Evolutionary conservation across 2,888 invertebrate species (phyloP).

Genomic region (Toxonevra muliebris): DNA sequence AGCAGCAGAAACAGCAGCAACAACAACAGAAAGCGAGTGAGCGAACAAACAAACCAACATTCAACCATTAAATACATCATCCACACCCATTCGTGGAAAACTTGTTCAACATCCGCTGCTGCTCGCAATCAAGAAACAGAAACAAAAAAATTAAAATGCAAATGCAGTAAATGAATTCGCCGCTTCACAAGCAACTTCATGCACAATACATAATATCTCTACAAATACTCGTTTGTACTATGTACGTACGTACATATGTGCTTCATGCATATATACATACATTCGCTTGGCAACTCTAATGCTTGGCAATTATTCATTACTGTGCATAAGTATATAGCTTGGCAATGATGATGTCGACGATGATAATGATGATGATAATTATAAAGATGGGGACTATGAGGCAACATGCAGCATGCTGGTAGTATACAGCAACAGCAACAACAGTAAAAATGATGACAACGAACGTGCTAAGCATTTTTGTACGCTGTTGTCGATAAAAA

Average conservation of each 20-base stretch:
- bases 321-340: neutral
- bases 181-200: slow-evolving; percentile 1
- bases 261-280: neutral
- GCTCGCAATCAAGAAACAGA: slow-evolving; percentile 32
- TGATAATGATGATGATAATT: slow-evolving; percentile 7
- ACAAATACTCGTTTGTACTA: slow-evolving; percentile 22
- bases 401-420: neutral
- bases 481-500: slow-evolving; percentile 7
- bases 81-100: slow-evolving; percentile 52
- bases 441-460: slow-evolving; percentile 13
- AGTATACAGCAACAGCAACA: slow-evolving; percentile 39
- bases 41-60: neutral
- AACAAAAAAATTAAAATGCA: slow-evolving; percentile 29
- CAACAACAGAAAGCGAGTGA: slow-evolving; percentile 3
- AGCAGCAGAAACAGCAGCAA: slow-evolving; percentile 8
- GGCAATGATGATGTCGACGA: too few relatives aligned
- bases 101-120: slow-evolving; percentile 50
- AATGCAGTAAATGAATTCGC: slow-evolving; percentile 34
- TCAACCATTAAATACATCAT: slow-evolving; percentile 22
- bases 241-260: slow-evolving; percentile 14
- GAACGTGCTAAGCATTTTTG: slow-evolving; percentile 31
- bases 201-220: slow-evolving; percentile 23
- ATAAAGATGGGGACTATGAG: neutral
- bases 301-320: slow-evolving; percentile 14
- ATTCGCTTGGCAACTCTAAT: slow-evolving; percentile 14